phyloP scores from a whole-genome alignment of 2,888 invertebrate genomes.

The Watsonalla cultraria region DNA sequence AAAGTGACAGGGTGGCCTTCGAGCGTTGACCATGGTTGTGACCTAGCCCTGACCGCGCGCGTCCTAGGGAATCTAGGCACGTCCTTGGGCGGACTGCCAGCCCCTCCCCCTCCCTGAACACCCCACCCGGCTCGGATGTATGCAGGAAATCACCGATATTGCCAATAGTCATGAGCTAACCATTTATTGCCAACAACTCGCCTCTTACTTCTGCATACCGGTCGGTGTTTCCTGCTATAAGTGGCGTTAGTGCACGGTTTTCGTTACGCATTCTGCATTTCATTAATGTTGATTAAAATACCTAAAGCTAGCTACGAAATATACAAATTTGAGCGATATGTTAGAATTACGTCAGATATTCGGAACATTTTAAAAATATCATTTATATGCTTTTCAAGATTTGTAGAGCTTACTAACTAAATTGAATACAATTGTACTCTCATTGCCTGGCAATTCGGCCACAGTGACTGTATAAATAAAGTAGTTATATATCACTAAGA shows the following conservation, averaged over 20 bases:
- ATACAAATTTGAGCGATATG: neutral
- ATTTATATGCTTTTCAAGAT: too few species aligned
- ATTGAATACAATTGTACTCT: neutral
- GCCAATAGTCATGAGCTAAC: conserved; percentile 42
- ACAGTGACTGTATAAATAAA: neutral
- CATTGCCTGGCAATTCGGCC: neutral
- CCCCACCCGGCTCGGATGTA: conserved; percentile 23
- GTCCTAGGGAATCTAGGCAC: conserved; percentile 59
- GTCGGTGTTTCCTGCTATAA: conserved; percentile 10
- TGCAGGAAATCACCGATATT: conserved; percentile 55
- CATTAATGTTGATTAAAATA: neutral
- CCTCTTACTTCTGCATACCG: conserved; percentile 23
- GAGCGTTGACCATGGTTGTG: conserved; percentile 19
- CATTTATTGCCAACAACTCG: conserved; percentile 28
- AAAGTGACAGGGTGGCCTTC: conserved; percentile 11
- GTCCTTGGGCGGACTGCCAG: conserved; percentile 68
- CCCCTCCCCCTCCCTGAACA: conserved; percentile 15
- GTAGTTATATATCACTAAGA: neutral
- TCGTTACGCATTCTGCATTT: neutral
- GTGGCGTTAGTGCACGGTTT: neutral
- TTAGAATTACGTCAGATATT: too few species aligned
- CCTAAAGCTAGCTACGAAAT: neutral
- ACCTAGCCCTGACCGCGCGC: conserved; percentile 57
- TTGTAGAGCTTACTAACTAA: too few species aligned
- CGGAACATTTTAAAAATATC: too few species aligned